Evolutionary conservation across 1,140 invertebrate species (phyloP).

Genomic region (Ectropis grisescens): DNA sequence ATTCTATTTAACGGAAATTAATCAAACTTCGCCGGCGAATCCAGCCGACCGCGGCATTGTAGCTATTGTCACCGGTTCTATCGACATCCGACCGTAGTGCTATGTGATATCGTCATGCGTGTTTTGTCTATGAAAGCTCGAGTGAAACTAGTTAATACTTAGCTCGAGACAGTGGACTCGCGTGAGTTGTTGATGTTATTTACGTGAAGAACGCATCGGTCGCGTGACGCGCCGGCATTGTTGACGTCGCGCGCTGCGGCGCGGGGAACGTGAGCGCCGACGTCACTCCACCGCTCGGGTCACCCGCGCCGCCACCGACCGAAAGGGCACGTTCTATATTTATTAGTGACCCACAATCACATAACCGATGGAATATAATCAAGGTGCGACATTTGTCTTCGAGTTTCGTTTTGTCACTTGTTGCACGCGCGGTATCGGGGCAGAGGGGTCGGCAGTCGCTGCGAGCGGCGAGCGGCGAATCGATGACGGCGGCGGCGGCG

Average conservation of each 20-base stretch:
- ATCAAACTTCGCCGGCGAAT: no score
- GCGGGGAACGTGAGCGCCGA: constrained; percentile 55
- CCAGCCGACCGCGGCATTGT: no score
- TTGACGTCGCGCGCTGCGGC: constrained; percentile 56
- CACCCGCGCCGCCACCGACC: constrained; percentile 54
- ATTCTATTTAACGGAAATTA: no score
- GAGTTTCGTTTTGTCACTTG: constrained; percentile 58
- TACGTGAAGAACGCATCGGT: constrained; percentile 14
- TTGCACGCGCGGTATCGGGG: constrained; percentile 50
- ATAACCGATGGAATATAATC: constrained; percentile 36
- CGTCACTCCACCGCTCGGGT: constrained; percentile 49
- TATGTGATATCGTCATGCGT: no score
- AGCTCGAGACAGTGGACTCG: constrained; percentile 6
- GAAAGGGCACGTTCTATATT: constrained; percentile 64
- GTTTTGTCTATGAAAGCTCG: no score
- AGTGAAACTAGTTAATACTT: constrained; percentile 2
- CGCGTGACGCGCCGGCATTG: constrained; percentile 55
- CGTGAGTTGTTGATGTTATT: constrained; percentile 44
- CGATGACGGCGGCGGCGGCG: constrained; percentile 28
- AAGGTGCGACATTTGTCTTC: constrained; percentile 29
- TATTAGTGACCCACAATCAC: constrained; percentile 48
- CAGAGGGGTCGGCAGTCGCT: constrained; percentile 19
- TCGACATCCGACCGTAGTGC: no score
- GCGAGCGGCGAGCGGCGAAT: constrained; percentile 31
- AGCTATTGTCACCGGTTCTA: no score